Base-by-base conservation (phyloP, 2,113 vertebrate genomes). In the Hypanus sabinus region DNA sequence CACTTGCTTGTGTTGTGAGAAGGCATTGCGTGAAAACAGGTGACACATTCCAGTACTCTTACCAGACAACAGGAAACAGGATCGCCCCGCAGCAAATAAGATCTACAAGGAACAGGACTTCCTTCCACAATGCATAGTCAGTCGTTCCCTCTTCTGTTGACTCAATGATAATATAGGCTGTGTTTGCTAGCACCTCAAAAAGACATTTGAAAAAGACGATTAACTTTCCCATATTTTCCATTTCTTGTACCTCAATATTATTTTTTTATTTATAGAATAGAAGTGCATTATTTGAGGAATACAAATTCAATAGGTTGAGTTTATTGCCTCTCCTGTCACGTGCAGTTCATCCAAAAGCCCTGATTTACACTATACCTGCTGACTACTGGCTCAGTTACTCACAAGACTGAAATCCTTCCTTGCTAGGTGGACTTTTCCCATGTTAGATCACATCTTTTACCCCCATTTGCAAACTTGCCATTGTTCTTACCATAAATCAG, bases 41-140 rank as follows among this genome's bases (percentile, higher is more conserved):
- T 46, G 46, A 33, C n/a, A 85, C 38, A 46, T 33, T 30, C 38
- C 2, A 22, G 27, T 57, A 96, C 95, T 94, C 94, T 95, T 55
- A 98, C 97, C 98, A 98, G 95, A 98, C 97, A 1, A 98, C 97
- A 0, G 97, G 97, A 94, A 98, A 98, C 12, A 98, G 97, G 94
- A 98, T 97, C 94, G 97, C 96, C 5, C 97, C 97, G 0, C 98
- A 98, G 96, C 97, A 98, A 95, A 98, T 96, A 93, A 98, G 97
- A 94, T 98, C 97, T 0, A 98, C 97, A 94, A 98, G 96, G 93
- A 98, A 98, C 14, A 98, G 96, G 94, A 97, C 96, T 95, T 98
- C 96, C 95, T 97, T 98, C 98, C 98, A 98, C 79, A 98, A 95
- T 0, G 96, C 94, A 46, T 98, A 98, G 81, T 98, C 97, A 5